A percentile compares a stretch with the other conserved stretches of the same genome.
Evolutionary conservation across 1,140 invertebrate species (phyloP).

Genomic region (Cecropterus lyciades): DNA sequence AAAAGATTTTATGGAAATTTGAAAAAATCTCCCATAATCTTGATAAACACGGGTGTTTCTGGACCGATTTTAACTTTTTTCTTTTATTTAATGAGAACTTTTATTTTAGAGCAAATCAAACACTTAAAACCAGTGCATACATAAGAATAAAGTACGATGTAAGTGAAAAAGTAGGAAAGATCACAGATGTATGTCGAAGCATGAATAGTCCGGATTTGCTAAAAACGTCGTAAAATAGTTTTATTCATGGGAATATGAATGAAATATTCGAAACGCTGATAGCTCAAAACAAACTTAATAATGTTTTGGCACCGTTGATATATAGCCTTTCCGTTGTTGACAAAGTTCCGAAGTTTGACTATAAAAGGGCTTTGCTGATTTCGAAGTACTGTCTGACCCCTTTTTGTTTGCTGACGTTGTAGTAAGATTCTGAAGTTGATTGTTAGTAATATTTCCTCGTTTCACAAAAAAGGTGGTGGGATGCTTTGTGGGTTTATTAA

Average conservation of each 20-base stretch:
- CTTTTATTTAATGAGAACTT: too few relatives aligned
- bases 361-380: conserved; percentile 17
- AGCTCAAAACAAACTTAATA: conserved; percentile 30
- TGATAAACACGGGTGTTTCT: too few relatives aligned
- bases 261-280: conserved; percentile 19
- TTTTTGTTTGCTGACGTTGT: conserved; percentile 26
- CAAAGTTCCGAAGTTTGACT: conserved; percentile 21
- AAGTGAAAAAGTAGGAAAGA: too few relatives aligned
- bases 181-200: too few relatives aligned
- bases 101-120: too few relatives aligned
- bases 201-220: background rate
- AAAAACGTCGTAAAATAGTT: conserved; percentile 3
- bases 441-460: background rate
- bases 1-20: too few relatives aligned
- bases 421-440: background rate
- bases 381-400: conserved; percentile 12
- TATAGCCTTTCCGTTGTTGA: conserved; percentile 23
- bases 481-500: too few relatives aligned
- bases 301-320: conserved; percentile 19
- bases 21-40: too few relatives aligned
- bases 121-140: too few relatives aligned
- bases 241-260: background rate
- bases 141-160: too few relatives aligned
- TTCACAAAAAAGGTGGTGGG: too few relatives aligned
- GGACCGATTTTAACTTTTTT: too few relatives aligned